phyloP scores from a whole-genome alignment of 2,113 vertebrate species.

The Mirounga angustirostris region DNA sequence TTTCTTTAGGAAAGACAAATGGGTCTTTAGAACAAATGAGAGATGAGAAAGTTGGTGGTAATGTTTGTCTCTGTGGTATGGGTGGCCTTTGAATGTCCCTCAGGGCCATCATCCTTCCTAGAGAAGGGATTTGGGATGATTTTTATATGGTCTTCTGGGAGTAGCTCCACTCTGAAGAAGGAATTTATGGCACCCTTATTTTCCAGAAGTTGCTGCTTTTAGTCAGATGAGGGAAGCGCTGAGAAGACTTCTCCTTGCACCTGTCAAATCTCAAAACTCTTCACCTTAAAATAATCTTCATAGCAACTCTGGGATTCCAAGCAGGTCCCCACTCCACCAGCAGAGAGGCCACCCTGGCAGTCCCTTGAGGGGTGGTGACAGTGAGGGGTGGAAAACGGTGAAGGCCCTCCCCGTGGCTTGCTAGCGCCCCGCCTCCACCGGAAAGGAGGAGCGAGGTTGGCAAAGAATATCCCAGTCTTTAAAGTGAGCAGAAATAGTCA shows the following conservation, averaged over 20 bases:
- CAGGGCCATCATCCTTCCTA: not conserved
- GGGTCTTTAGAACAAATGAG: not conserved
- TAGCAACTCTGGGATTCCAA: not conserved
- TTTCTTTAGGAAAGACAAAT: not conserved
- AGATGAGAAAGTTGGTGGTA: not conserved
- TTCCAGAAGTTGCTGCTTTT: not conserved
- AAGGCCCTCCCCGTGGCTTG: not conserved
- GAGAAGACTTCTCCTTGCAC: not conserved
- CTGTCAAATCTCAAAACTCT: not conserved
- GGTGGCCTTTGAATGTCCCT: not conserved
- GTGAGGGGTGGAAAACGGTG: not conserved
- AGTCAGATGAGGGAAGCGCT: not conserved
- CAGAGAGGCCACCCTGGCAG: not conserved
- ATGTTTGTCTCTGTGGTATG: not conserved
- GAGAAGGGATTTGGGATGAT: not conserved
- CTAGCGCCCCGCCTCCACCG: not conserved
- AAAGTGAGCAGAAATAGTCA: not conserved
- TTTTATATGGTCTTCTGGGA: not conserved
- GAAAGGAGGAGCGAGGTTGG: not conserved
- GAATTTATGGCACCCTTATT: not conserved
- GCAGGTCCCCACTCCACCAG: not conserved
- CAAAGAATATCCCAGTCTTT: not conserved
- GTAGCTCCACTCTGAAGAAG: not conserved
- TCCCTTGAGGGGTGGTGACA: not conserved
- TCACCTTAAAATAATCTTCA: not conserved